Base-by-base conservation (phyloP, 2,888 invertebrate genomes). In the Epinotia ramella region DNA sequence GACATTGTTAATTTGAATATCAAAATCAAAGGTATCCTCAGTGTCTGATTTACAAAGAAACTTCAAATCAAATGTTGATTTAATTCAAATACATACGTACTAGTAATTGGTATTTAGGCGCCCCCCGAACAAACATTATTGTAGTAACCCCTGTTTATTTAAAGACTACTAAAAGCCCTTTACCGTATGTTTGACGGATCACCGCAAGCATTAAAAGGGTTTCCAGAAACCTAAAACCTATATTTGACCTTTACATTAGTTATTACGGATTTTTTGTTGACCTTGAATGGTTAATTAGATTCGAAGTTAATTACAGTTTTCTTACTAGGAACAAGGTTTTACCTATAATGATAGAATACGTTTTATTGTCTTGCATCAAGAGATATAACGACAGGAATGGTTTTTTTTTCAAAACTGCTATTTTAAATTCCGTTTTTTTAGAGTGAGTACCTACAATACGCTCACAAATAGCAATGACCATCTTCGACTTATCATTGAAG, bases 81-180 rank as follows among this genome's bases (percentile, higher is more conserved):
- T 57, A 44, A 60, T 60, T 46, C 62, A 53, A 70, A 70, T 70
- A 59, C 4, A 40, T 40, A 60, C 62, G 44, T 46, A 49, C 33
- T 24, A 28, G 13, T 60, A 73, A 57, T 57, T 56, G 62, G 9
- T 57, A 13, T 68, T n/a, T 63, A 33, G 62, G 46, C 11, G 16
- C 16, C 56, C 53, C 20, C 28, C 18, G 33, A 49, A 40, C 49
- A 64, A 74, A 74, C 64, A 69, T 74, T 74, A 64, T 74, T 64
- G 18, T 73, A 20, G 20, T 16, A 1, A 53, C 74, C 69, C 74
- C 70, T 74, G 69, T 74, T 70, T 69, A 64, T 70, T 40, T 70
- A 70, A 74, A 59, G 49, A 64, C 49, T 62, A 20, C 44, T 40
- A 46, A 64, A 59, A 64, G 33, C 46, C 73, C 57, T 73, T 40